Percentiles rank a stretch among this genome's conserved stretches.
Conservation (phyloP, 2,888 invertebrate species). For the Ophioninae sp. region DNA sequence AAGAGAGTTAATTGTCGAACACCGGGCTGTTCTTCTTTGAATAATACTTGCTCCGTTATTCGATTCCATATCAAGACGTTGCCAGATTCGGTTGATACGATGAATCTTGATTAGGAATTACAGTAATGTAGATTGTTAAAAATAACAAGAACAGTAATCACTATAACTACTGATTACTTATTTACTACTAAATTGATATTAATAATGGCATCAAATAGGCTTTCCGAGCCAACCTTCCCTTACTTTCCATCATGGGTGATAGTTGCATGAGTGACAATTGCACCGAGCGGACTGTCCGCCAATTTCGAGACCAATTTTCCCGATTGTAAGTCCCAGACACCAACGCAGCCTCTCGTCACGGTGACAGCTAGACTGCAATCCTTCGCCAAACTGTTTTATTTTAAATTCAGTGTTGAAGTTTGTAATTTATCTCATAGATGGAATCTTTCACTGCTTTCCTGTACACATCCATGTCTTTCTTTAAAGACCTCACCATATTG, state of each 20-base stretch:
- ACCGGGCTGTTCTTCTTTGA: slow-evolving; percentile 91
- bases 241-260: slow-evolving; percentile 92
- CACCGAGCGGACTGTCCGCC: slow-evolving; percentile 95
- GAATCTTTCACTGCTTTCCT: not conserved
- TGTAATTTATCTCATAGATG: not conserved
- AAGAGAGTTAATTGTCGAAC: slow-evolving; percentile 89
- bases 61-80: slow-evolving; percentile 95
- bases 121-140: not conserved
- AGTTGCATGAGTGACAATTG: slow-evolving; percentile 96
- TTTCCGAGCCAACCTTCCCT: slow-evolving; percentile 61
- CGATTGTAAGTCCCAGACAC: slow-evolving; percentile 95
- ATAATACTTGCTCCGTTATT: slow-evolving; percentile 88
- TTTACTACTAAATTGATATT: no score
- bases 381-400: slow-evolving; percentile 85
- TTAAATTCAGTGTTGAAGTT: not conserved
- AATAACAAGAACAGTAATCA: not conserved
- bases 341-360: slow-evolving; percentile 96
- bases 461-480: not conserved
- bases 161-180: not conserved
- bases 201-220: no score
- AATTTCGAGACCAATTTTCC: slow-evolving; percentile 93
- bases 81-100: slow-evolving; percentile 95
- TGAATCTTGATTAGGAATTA: slow-evolving; percentile 82
- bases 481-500: slow-evolving; percentile 86
- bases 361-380: slow-evolving; percentile 93